Evolutionary conservation across 2,888 invertebrate species (phyloP).

Genomic region (Linnaemya tessellans): DNA sequence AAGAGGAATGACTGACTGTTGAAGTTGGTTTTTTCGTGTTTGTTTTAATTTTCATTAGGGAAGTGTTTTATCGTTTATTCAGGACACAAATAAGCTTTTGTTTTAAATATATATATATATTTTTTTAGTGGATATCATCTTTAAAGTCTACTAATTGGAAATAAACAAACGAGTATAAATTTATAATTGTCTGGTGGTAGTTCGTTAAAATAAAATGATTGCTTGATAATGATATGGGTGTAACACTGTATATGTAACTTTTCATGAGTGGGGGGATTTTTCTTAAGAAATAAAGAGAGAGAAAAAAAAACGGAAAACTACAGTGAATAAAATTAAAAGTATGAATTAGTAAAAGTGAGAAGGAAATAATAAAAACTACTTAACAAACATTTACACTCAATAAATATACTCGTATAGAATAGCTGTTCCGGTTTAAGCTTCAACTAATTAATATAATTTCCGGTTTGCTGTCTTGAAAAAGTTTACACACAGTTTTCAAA

Average conservation of each 20-base stretch:
- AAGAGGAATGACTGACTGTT: constrained; percentile 25
- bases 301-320: constrained; percentile 39
- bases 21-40: constrained; percentile 8
- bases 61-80: constrained; percentile 62
- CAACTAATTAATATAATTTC: too few relatives aligned
- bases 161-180: constrained; percentile 12
- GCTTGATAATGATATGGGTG: neutral
- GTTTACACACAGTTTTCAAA: constrained; percentile 14
- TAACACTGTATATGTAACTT: too few relatives aligned
- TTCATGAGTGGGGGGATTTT: neutral
- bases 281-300: neutral
- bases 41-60: constrained; percentile 28
- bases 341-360: neutral
- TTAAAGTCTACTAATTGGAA: constrained; percentile 14
- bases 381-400: constrained; percentile 43
- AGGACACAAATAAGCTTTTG: constrained; percentile 34
- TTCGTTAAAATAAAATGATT: neutral
- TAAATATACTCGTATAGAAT: constrained; percentile 20
- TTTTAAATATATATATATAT: neutral
- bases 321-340: constrained; percentile 11
- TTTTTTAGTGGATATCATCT: neutral
- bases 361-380: constrained; percentile 24
- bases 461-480: neutral
- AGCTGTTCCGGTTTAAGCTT: neutral
- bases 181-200: neutral